Conservation (phyloP, 2,797 vertebrate species). For the Cyprinodon diabolis region DNA sequence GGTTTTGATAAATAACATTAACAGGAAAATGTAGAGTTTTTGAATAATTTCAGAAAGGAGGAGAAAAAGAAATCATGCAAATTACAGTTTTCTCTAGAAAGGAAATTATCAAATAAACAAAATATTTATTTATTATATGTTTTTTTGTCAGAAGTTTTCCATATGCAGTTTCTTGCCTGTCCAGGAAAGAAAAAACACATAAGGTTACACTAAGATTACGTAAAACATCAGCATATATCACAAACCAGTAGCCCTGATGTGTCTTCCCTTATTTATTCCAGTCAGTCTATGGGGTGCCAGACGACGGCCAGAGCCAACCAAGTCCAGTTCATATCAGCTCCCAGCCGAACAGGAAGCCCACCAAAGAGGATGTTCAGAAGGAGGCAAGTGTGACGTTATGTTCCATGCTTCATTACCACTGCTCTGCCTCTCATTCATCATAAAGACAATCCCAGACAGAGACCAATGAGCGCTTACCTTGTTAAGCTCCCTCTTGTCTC, state of each 20-base stretch:
- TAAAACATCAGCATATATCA: slow-evolving; percentile 12
- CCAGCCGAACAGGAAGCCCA: slow-evolving; percentile 87
- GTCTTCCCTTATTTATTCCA: slow-evolving; percentile 48
- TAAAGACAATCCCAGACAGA: slow-evolving; percentile 22
- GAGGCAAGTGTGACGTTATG: slow-evolving; percentile 79
- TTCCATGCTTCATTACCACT: slow-evolving; percentile 38
- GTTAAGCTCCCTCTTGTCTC: slow-evolving; percentile 60
- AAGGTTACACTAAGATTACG: slow-evolving; percentile 20
- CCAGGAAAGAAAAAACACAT: neutral
- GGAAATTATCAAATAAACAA: neutral
- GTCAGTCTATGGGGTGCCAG: slow-evolving; percentile 93
- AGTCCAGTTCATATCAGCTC: slow-evolving; percentile 88
- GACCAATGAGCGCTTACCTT: slow-evolving; percentile 51
- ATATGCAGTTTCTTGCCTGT: neutral
- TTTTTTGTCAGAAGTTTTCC: neutral
- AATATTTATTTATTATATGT: neutral
- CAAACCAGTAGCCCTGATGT: slow-evolving; percentile 2
- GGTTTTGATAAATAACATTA: neutral
- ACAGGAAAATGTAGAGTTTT: neutral
- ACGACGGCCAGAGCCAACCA: slow-evolving; percentile 88
- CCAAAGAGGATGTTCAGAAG: slow-evolving; percentile 91
- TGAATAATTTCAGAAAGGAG: too few relatives aligned
- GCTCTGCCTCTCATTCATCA: slow-evolving; percentile 53
- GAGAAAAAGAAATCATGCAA: too few relatives aligned
- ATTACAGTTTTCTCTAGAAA: too few relatives aligned